Conservation (phyloP, 2,113 vertebrate species). For the Boulengeromyrus knoepffleri region DNA sequence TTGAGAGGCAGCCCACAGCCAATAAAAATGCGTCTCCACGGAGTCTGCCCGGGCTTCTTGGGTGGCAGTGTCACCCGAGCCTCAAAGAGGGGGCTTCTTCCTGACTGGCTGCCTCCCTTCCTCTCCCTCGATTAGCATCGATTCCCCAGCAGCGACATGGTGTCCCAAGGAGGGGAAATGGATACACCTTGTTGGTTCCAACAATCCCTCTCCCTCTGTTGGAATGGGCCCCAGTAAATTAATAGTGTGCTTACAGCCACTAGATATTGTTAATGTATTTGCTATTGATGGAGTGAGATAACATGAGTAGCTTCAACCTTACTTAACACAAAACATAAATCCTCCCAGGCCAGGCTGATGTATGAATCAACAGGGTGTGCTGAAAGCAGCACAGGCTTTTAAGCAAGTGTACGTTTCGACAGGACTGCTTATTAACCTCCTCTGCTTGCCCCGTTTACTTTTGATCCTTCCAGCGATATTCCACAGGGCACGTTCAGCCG, state of each 20-base stretch:
- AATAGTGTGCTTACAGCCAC: constrained; percentile 75
- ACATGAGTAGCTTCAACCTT: constrained; percentile 78
- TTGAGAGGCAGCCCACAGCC: constrained; percentile 44
- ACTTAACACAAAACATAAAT: constrained; percentile 82
- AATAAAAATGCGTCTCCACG: constrained; percentile 48
- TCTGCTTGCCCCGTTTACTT: background rate
- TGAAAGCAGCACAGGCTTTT: constrained; percentile 34
- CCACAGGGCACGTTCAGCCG: background rate
- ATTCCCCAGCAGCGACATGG: constrained; percentile 68
- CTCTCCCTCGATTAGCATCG: constrained; percentile 68
- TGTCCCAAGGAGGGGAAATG: constrained; percentile 69
- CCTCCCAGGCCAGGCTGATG: constrained; percentile 57
- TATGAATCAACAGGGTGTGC: constrained; percentile 28
- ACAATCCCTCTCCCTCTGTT: constrained; percentile 70
- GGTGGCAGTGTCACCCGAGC: constrained; percentile 53
- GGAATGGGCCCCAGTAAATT: constrained; percentile 75
- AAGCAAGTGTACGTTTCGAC: constrained; percentile 18
- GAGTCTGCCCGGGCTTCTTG: constrained; percentile 52
- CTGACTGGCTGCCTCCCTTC: constrained; percentile 44
- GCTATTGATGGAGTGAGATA: constrained; percentile 75
- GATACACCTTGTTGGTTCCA: constrained; percentile 73
- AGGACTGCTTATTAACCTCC: constrained; percentile 18
- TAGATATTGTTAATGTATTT: constrained; percentile 81
- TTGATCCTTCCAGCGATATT: background rate
- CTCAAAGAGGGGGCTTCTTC: constrained; percentile 41